A percentile compares a stretch with the other conserved stretches of the same genome.
Evolutionary conservation across 2,888 invertebrate genomes (phyloP).

Genomic region (Sinelater perroti): DNA sequence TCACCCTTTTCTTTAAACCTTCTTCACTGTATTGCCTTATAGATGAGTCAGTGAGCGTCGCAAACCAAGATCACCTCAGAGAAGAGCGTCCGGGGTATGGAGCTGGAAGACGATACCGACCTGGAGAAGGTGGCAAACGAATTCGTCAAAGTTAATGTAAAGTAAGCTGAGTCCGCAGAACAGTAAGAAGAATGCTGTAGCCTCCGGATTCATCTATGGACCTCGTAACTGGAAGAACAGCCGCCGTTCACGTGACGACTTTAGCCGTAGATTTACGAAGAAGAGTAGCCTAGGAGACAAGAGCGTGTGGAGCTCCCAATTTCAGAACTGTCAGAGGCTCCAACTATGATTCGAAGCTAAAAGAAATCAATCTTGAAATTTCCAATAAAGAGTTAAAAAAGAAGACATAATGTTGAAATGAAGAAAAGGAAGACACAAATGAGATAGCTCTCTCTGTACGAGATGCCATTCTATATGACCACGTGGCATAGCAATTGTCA

Average conservation of each 20-base stretch:
- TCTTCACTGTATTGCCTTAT: too few species aligned
- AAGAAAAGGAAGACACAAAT: constrained; percentile 86
- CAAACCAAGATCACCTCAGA: constrained; percentile 27
- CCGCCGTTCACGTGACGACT: constrained; percentile 83
- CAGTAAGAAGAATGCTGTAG: constrained; percentile 59
- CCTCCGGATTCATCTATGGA: constrained; percentile 59
- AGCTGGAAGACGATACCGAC: constrained; percentile 19
- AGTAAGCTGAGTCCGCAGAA: constrained; percentile 51
- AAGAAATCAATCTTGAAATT: constrained; percentile 81
- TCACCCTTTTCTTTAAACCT: too few species aligned
- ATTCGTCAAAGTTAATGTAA: constrained; percentile 9
- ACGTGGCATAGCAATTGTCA: constrained; percentile 78
- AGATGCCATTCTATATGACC: constrained; percentile 73
- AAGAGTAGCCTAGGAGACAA: constrained; percentile 88
- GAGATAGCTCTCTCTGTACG: constrained; percentile 80
- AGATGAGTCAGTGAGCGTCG: not conserved
- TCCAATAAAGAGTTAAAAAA: constrained; percentile 67
- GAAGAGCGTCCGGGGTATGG: constrained; percentile 17
- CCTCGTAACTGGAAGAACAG: constrained; percentile 86
- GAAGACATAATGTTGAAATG: constrained; percentile 80
- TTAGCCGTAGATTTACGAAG: constrained; percentile 81
- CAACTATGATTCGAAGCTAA: constrained; percentile 90
- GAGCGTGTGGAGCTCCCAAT: constrained; percentile 94
- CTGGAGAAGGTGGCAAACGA: not conserved
- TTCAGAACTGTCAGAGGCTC: constrained; percentile 87